Conservation (phyloP, 2,113 vertebrate species). For the Chamaetylas fuelleborni region DNA sequence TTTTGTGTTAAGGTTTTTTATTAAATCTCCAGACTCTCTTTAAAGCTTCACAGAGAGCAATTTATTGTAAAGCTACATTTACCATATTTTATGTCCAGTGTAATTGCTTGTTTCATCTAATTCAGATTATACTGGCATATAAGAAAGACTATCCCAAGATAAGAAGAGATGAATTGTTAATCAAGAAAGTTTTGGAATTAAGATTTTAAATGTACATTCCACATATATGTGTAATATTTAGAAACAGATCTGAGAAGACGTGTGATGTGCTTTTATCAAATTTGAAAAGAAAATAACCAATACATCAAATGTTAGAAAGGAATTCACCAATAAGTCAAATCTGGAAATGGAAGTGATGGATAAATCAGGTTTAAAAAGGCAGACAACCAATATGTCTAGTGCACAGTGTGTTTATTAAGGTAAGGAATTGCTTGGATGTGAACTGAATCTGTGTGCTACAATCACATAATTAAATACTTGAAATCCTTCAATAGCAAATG, state of each 20-base stretch:
- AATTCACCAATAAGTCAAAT: slow-evolving; percentile 75
- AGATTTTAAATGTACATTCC: slow-evolving; percentile 63
- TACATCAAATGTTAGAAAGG: slow-evolving; percentile 71
- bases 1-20: slow-evolving; percentile 52
- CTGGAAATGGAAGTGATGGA: slow-evolving; percentile 63
- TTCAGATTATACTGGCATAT: slow-evolving; percentile 65
- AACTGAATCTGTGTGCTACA: background rate
- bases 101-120: slow-evolving; percentile 71
- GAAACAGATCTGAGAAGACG: slow-evolving; percentile 67
- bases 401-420: slow-evolving; percentile 49
- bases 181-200: slow-evolving; percentile 66
- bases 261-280: slow-evolving; percentile 72
- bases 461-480: background rate
- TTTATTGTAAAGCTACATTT: slow-evolving; percentile 68
- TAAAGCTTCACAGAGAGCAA: slow-evolving; percentile 36
- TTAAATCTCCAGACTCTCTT: slow-evolving; percentile 55
- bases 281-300: slow-evolving; percentile 72
- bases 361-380: slow-evolving; percentile 72
- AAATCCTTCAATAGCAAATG: background rate
- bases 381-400: slow-evolving; percentile 56
- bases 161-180: slow-evolving; percentile 50
- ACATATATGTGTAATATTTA: slow-evolving; percentile 67
- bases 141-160: slow-evolving; percentile 29
- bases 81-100: slow-evolving; percentile 55
- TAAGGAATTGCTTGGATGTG: background rate